These are phyloP conservation scores for Tokudaia muenninki DNA, from an alignment of 2,797 vertebrate species.

Conservation along the genomic window DNA sequence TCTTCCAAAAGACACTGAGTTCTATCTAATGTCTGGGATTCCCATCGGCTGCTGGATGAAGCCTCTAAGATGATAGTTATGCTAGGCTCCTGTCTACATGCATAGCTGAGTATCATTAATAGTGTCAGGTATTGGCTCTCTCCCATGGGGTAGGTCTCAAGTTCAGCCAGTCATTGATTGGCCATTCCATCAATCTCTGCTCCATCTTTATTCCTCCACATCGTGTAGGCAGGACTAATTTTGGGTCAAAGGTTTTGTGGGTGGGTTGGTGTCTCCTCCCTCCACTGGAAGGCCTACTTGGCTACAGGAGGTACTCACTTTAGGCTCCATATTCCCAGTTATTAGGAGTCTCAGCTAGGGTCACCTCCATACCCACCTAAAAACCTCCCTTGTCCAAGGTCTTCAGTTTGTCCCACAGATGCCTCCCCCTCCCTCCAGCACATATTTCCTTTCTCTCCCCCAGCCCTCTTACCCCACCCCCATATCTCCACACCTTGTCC, in stretches of 20 bases:
- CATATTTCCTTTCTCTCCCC: neutral
- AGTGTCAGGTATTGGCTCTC: neutral
- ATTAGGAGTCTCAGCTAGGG: neutral
- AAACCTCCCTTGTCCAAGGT: neutral
- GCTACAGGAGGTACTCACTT: neutral
- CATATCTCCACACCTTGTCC: neutral
- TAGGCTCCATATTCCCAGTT: neutral
- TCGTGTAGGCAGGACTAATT: neutral
- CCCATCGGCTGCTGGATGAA: neutral
- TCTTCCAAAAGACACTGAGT: neutral
- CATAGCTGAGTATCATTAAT: neutral
- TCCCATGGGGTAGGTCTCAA: neutral
- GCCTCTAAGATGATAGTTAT: neutral
- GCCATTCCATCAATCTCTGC: neutral
- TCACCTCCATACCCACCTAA: neutral
- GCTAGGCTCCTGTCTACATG: neutral
- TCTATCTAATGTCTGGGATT: neutral
- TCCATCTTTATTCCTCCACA: neutral
- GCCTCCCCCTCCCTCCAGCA: neutral
- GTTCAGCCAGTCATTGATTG: neutral
- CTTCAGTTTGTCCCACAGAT: neutral
- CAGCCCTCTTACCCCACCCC: neutral
- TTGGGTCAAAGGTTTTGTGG: neutral
- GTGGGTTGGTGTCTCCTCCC: neutral
- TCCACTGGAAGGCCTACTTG: neutral